A percentile compares a stretch with the other conserved stretches of the same genome.
Conservation (phyloP, 37 sponge, comb jelly and placozoan genomes). For the Chondrosia reniformis region DNA sequence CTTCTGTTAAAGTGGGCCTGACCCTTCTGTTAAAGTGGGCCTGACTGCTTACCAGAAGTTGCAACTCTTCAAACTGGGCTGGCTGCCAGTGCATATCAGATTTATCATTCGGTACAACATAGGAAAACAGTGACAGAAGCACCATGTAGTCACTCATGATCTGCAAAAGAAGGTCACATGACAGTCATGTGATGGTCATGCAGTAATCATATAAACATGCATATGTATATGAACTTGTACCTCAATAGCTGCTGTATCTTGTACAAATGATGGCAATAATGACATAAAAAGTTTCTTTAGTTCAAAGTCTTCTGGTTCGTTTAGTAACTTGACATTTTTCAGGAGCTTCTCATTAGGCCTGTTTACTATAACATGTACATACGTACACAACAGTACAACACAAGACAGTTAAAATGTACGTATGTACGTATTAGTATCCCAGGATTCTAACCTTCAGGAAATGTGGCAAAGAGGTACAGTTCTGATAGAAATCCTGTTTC, state of each 20-base stretch:
- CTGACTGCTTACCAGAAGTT: constrained; percentile 64
- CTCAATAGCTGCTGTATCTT: constrained; percentile 59
- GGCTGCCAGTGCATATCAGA: constrained; percentile 69
- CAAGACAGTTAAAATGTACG: neutral
- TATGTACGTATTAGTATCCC: neutral
- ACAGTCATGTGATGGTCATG: neutral
- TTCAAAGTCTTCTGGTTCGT: constrained; percentile 93
- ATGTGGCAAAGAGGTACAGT: constrained; percentile 49
- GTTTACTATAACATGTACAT: constrained; percentile 16
- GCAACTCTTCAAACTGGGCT: constrained; percentile 98
- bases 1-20: neutral
- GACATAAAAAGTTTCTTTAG: constrained; percentile 84
- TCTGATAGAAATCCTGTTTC: constrained; percentile 63
- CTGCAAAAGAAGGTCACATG: constrained; percentile 19
- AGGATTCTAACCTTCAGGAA: constrained; percentile 41
- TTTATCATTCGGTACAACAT: constrained; percentile 83
- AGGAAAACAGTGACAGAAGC: constrained; percentile 81
- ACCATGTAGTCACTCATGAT: constrained; percentile 63
- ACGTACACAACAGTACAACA: neutral
- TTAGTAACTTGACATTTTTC: neutral
- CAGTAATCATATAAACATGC: neutral
- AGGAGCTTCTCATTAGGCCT: constrained; percentile 4
- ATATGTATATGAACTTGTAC: constrained; percentile 9
- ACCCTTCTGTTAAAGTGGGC: neutral
- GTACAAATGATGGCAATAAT: constrained; percentile 60